Evolutionary conservation across 2,797 vertebrate genomes (phyloP), one percentile per base, ranked within the genome.

Genomic region (Eurystomus glaucurus): DNA sequence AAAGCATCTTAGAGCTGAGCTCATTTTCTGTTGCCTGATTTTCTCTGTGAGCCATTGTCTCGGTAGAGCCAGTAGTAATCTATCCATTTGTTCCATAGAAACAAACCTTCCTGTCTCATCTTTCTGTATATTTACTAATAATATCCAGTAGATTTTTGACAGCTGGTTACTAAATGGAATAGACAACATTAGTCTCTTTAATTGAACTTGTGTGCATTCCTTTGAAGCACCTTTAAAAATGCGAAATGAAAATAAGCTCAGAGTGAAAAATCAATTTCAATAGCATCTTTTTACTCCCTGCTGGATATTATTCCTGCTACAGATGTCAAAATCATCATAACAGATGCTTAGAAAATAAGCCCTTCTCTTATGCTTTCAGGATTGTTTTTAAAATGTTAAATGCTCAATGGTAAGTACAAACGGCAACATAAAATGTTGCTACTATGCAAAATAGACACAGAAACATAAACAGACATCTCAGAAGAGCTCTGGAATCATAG

Each of bases 301-400:
- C 95, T 97, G 95, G 95, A 96, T 97, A 97, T 96, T 97, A 97
- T 97, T 93, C 71, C 52, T 96, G 70, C 91, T 80, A 52, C 81
- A 77, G 88, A 50, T 90, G 55, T 85, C 39, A 92, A 90, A 94
- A 79, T 92, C 80, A 54, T 90, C 26, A 19, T 82, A 89, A 76
- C 70, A 87, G 62, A 76, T 82, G 74, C 64, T 91, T 90, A 74
- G 94, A 96, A 94, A 94, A 92, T 79, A 88, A 90, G 86, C 23
- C 58, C 37, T 88, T 89, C 60, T 95, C 55, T 96, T 96, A 80
- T 9, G 70, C 80, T 96, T 95, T 87, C 95, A 82, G 88, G 80
- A 76, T 92, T 92, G 66, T 93, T 97, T 96, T 92, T 50, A 88
- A 94, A 94, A 85, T 89, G 66, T 92, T 92, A 92, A 88, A 62